phyloP scores from a whole-genome alignment of 2,113 vertebrate genomes.

The Anas platyrhynchos region DNA sequence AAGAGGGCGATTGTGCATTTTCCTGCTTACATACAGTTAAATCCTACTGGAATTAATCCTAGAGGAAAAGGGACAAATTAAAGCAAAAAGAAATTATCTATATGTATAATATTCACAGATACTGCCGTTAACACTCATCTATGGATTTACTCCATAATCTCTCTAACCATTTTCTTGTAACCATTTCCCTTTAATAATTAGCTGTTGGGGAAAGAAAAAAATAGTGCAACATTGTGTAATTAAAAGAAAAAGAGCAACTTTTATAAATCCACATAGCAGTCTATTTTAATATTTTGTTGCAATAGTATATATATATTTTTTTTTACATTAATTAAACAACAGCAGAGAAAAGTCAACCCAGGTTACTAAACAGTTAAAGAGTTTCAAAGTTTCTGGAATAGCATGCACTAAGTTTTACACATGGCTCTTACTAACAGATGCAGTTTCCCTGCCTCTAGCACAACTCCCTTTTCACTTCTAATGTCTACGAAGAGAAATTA shows the following conservation, averaged over 20 bases:
- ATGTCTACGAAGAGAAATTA: not conserved
- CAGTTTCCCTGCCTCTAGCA: not conserved
- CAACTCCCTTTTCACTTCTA: not conserved
- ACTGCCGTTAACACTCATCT: not conserved
- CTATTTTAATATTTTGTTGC: not conserved
- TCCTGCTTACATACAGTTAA: not conserved
- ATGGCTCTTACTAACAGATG: not conserved
- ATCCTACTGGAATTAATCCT: not conserved
- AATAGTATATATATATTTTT: not conserved
- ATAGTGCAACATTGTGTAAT: not conserved
- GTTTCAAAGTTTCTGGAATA: not conserved
- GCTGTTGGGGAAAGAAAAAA: not conserved
- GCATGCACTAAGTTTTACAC: not conserved
- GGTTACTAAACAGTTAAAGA: not conserved
- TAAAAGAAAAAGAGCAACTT: not conserved
- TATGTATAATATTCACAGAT: not conserved
- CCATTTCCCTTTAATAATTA: not conserved
- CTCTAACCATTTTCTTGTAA: not conserved
- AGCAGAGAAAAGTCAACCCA: not conserved
- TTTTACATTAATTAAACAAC: not conserved
- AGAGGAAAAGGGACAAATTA: not conserved
- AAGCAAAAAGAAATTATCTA: not conserved
- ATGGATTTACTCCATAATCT: not conserved
- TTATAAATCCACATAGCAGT: not conserved
- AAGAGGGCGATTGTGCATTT: not conserved